Evolutionary conservation across 2,888 invertebrate genomes (phyloP), one percentile per base, ranked within the genome.

Genomic region (Vanessa cardui): DNA sequence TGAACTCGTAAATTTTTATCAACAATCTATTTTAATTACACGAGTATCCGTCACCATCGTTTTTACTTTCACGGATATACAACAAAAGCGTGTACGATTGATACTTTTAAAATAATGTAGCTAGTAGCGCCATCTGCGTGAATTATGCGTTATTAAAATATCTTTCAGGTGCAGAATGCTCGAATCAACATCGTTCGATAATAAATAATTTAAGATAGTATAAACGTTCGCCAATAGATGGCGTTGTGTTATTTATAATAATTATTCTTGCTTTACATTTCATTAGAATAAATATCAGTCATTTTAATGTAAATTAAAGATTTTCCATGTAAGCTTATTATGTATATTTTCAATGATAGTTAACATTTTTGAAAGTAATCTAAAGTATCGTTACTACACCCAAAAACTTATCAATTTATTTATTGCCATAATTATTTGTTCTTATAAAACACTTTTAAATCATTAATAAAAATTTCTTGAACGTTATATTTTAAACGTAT

Each of bases 141-240:
- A n/a, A 31, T 33, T 44, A 16, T 26, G 2, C 2, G 21, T 44
- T n/a, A 52, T 31, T 16, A 44, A 39, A n/a, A 18, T 44, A 46
- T 39, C 16, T n/a, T 39, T 18, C 15, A n/a, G 9, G 18, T 56
- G 4, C 16, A 18, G 8, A 33, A 26, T 56, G 18, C 33, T 18
- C 39, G 33, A n/a, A 31, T 16, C 7, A 54, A n/a, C 33, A 12
- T 9, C 9, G 33, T n/a, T 50, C 16, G 31, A 18, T 31, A 39
- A n/a, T 33, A 4, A 33, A 56, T 39, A 39, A 39, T 18, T 56
- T 26, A n/a, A 59, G 21, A 21, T 59, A 59, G 39, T 59, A 15
- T 46, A 8, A 16, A 21, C 49, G 15, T 16, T 62, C 31, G 15
- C 49, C 46, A 52, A 21, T 59, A 70, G 70, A 68, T 62, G 70